Conservation (phyloP, 2,797 vertebrate species). For the Melanotaenia pygmaea region DNA sequence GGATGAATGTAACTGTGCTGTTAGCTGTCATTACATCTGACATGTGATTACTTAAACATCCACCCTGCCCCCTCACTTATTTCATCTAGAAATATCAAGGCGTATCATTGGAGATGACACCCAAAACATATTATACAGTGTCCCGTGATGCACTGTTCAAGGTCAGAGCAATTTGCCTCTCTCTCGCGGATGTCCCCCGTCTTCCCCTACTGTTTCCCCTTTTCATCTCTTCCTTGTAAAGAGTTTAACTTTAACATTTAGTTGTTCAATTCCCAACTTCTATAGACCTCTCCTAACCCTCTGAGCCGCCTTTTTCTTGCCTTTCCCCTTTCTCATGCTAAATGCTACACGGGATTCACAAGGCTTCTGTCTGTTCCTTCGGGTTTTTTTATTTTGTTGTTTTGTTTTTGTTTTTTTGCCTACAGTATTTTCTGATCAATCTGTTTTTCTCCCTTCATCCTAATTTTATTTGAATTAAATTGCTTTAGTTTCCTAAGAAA, state of each 20-base stretch:
- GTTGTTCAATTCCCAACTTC: slow-evolving; percentile 43
- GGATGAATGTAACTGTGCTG: slow-evolving; percentile 66
- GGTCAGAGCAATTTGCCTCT: slow-evolving; percentile 85
- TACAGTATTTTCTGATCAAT: slow-evolving; percentile 67
- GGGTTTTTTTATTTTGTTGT: too few relatives aligned
- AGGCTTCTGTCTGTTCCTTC: slow-evolving; percentile 49
- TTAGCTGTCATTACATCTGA: slow-evolving; percentile 75
- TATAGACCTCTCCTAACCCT: slow-evolving; percentile 65
- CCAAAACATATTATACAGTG: slow-evolving; percentile 89
- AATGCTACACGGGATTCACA: slow-evolving; percentile 55
- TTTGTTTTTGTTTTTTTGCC: slow-evolving; percentile 37
- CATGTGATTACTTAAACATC: slow-evolving; percentile 79
- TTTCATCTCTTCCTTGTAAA: slow-evolving; percentile 44
- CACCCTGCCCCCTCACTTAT: slow-evolving; percentile 83
- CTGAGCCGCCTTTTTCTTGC: slow-evolving; percentile 49
- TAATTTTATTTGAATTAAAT: slow-evolving; percentile 8
- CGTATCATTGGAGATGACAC: slow-evolving; percentile 88
- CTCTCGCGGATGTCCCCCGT: slow-evolving; percentile 73
- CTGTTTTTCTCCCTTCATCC: slow-evolving; percentile 46
- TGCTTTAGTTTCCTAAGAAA: slow-evolving; percentile 19
- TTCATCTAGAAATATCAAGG: slow-evolving; percentile 89
- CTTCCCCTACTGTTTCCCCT: slow-evolving; percentile 54
- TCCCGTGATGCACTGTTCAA: slow-evolving; percentile 88
- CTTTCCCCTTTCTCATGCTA: slow-evolving; percentile 42
- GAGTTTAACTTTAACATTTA: slow-evolving; percentile 67